Conservation (phyloP, 2,797 vertebrate species). For the Tapirus indicus region DNA sequence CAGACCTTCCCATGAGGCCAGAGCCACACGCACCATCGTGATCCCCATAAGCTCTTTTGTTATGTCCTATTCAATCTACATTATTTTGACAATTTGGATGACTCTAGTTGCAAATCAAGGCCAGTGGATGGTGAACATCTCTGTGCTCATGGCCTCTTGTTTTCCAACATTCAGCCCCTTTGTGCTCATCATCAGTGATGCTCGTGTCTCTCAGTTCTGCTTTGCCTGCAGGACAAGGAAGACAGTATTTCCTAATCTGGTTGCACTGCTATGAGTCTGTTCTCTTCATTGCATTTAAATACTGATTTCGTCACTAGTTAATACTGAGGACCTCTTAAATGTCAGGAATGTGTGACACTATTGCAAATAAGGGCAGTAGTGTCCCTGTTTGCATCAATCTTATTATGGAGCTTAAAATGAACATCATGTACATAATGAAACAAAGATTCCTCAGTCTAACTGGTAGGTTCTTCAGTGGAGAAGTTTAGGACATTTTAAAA, state of each 20-base stretch:
- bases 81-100: background rate
- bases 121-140: background rate
- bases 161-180: conserved; percentile 15
- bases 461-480: background rate
- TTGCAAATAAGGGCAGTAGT: background rate
- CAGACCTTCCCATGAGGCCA: background rate
- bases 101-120: background rate
- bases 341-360: background rate
- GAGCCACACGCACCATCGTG: background rate
- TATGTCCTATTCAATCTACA: background rate
- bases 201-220: background rate
- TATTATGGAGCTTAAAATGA: background rate
- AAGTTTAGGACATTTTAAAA: background rate
- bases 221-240: background rate
- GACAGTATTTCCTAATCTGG: background rate
- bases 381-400: background rate
- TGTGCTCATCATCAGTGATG: background rate
- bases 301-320: background rate
- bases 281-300: background rate
- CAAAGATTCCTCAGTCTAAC: background rate
- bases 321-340: background rate
- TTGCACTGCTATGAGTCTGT: background rate
- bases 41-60: background rate
- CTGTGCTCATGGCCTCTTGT: background rate
- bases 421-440: background rate